A percentile compares a stretch with the other conserved stretches of the same genome.
Evolutionary conservation across 2,888 invertebrate genomes (phyloP).

Genomic region (Conistra vaccinii): DNA sequence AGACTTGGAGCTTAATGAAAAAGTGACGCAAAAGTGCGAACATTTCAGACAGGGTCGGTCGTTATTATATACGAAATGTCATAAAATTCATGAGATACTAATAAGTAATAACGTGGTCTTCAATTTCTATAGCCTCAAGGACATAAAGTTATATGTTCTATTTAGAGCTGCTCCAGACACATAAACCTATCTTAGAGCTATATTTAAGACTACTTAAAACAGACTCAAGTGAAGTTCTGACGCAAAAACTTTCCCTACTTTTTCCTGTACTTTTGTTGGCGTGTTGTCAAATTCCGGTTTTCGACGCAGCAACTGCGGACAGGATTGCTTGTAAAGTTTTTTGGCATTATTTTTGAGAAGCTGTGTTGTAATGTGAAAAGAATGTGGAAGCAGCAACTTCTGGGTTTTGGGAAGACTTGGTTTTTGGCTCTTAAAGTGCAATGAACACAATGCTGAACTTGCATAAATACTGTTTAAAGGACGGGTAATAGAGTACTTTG

Average conservation of each 20-base stretch:
- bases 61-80: constrained; percentile 15
- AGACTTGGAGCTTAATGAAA: constrained; percentile 10
- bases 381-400: constrained; percentile 4
- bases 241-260: constrained; percentile 25
- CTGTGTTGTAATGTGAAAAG: constrained; percentile 9
- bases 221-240: constrained; percentile 5
- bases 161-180: constrained; percentile 16
- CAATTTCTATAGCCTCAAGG: neutral
- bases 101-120: neutral
- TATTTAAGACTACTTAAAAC: constrained; percentile 29
- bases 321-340: constrained; percentile 38
- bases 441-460: constrained; percentile 1
- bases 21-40: constrained; percentile 20
- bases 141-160: neutral
- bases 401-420: neutral
- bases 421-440: constrained; percentile 11
- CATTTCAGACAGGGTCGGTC: constrained; percentile 15
- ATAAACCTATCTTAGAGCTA: constrained; percentile 19
- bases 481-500: neutral
- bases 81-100: constrained; percentile 43
- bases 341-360: constrained; percentile 24
- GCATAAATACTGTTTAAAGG: neutral
- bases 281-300: constrained; percentile 53
- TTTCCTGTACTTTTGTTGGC: constrained; percentile 45
- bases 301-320: constrained; percentile 9